These are phyloP conservation scores for Apoderus coryli DNA, from an alignment of 2,888 invertebrate species.

Conservation along the genomic window DNA sequence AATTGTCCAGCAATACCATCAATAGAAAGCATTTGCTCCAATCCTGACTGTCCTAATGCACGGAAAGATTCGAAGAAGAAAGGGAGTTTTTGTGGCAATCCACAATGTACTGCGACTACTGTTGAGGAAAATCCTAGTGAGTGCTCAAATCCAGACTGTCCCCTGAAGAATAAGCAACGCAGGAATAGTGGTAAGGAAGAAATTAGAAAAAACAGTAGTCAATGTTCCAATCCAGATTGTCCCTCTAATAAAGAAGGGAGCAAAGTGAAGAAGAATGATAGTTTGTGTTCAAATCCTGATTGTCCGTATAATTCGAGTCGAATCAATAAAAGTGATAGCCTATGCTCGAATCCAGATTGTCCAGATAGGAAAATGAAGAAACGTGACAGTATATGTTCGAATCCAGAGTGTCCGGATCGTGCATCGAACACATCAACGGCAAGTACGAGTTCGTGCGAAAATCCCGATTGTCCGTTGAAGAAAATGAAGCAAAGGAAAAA, in stretches of 20 bases:
- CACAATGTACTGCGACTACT: too few relatives aligned
- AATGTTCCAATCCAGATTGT: slow-evolving; percentile 12
- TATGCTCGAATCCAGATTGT: too few relatives aligned
- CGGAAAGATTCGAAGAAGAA: slow-evolving; percentile 5
- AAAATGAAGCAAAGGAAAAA: slow-evolving; percentile 11
- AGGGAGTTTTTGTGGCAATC: slow-evolving; percentile 8
- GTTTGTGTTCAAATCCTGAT: slow-evolving; percentile 15
- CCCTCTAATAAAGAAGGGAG: slow-evolving; percentile 4
- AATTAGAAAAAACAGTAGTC: neutral
- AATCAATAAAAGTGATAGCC: too few relatives aligned
- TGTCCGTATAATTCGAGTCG: slow-evolving; percentile 18
- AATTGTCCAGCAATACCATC: too few relatives aligned
- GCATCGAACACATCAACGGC: too few relatives aligned
- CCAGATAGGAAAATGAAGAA: too few relatives aligned
- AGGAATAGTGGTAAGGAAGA: neutral
- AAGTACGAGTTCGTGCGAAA: slow-evolving; percentile 8
- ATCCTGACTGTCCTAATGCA: slow-evolving; percentile 20
- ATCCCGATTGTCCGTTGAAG: slow-evolving; percentile 14
- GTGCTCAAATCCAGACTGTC: slow-evolving; percentile 16
- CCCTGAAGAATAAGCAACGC: slow-evolving; percentile 7
- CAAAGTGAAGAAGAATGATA: slow-evolving; percentile 5
- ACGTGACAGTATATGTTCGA: slow-evolving; percentile 12
- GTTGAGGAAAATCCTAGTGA: slow-evolving; percentile 14
- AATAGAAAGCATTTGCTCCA: slow-evolving; percentile 16
- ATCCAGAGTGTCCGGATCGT: slow-evolving; percentile 14